Evolutionary conservation across 2,888 invertebrate genomes (phyloP), one percentile per base, ranked within the genome.

Genomic region (Cephus rjabovi): DNA sequence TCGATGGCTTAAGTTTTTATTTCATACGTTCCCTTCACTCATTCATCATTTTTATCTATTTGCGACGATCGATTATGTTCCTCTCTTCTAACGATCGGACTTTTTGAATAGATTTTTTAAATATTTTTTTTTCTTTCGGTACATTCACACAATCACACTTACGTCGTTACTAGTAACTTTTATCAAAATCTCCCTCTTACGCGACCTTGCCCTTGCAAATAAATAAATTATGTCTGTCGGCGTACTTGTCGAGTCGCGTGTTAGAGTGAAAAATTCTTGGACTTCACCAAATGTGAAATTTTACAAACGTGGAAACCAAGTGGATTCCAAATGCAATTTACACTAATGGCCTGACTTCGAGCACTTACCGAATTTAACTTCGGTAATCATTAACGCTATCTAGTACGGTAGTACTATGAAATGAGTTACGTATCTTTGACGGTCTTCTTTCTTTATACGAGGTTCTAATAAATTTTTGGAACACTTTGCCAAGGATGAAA

Each of bases 1-100:
- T 90, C 87, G 88, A 90, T 90, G 89, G 85, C 88, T 90, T 88
- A 87, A 86, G 83, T 86, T 83, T 85, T 88, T 85, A 87, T 76
- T 81, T 82, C 82, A 81, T 83, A 82, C 83, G 77, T 80, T 79
- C 77, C 69, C 68, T 34, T 74, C 80, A 80, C 75, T 76, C 79
- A 68, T 77, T 77, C 78, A 68, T 76, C 74, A 77, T 80, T 76
- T 77, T 79, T 69, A 78, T 74, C 80, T 56, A 2, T 23, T 56
- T 9, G 23, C 9, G 9, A 56, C 23, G 56, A 56, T 71, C 71
- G 23, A 71, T 71, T 34, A 1, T 23, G 12, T 31, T 71, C 12
- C 31, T 31, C 1, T 34, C 31, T 15, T 9, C 33, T 34, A 30
- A 31, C 71, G 12, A 23, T 56, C 56, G 23, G 56, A 56, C 9